Evolutionary conservation across 1,140 invertebrate species (phyloP), one percentile per base, ranked within the genome.

Genomic region (Drusus annulatus): DNA sequence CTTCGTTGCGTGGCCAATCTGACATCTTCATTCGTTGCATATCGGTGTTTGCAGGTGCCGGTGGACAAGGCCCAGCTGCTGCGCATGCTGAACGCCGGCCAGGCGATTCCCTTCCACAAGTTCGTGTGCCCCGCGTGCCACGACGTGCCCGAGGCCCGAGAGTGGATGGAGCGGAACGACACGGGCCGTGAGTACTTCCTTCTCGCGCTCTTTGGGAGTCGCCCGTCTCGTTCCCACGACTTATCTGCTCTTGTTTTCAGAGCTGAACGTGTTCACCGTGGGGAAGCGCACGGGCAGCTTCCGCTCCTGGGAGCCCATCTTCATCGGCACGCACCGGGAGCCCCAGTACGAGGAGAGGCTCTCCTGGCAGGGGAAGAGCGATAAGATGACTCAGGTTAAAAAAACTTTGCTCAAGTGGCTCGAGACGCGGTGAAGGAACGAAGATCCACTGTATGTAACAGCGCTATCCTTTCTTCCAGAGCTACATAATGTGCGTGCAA

Each of bases 221-320:
- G n/a, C n/a, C n/a, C n/a, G n/a, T n/a, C n/a, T n/a, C n/a, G n/a
- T n/a, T n/a, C n/a, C n/a, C n/a, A n/a, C n/a, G n/a, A n/a, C n/a
- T n/a, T n/a, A n/a, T n/a, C n/a, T n/a, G n/a, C n/a, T 45, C 8
- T 19, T 13, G 65, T 36, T 87, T 88, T 3, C 85, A 90, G 91
- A 91, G 80, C 88, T 97, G 78, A 92, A 93, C 81, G 92, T 97
- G 5, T 97, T 97, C 87, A 94, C 96, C 84, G 93, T 95, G 1
- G 96, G 95, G 3, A 96, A 97, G 84, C 90, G 96, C 21, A 93
- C 91, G 6, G 94, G 95, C 15, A 93, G 92, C 78, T 95, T 93
- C 85, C 90, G 95, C 19, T 94, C 95, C 85, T 98, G 96, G 96
- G 96, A 97, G 86, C 96, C 96, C 1, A 96, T 97, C 81, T 97